phyloP scores from a whole-genome alignment of 2,888 invertebrate genomes.

The Drosophila aldrichi region DNA sequence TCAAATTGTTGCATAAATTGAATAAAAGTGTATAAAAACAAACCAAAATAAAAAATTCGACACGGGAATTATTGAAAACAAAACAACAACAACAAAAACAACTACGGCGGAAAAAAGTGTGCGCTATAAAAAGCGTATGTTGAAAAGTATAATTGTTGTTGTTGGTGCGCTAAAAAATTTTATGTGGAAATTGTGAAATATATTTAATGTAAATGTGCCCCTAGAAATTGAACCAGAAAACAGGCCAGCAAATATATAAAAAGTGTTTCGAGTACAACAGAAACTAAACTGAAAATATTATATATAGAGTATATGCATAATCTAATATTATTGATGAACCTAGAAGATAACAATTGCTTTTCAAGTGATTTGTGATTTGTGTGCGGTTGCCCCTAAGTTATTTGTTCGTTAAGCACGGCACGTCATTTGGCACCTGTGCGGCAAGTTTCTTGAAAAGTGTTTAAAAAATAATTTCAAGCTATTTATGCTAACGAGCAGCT shows the following conservation, averaged over 20 bases:
- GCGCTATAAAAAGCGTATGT: conserved; percentile 20
- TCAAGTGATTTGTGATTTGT: neutral
- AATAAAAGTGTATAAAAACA: conserved; percentile 43
- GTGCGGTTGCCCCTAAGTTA: conserved; percentile 25
- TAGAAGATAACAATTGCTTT: conserved; percentile 1
- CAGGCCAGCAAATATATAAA: conserved; percentile 11
- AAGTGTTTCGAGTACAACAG: conserved; percentile 1
- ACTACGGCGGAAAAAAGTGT: conserved; percentile 21
- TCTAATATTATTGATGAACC: conserved; percentile 6
- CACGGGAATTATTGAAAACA: conserved; percentile 54
- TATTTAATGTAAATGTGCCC: conserved; percentile 44
- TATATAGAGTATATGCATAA: neutral
- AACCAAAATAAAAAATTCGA: conserved; percentile 10
- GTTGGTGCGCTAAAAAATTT: conserved; percentile 34
- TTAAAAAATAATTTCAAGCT: conserved; percentile 50
- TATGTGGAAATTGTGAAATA: conserved; percentile 22
- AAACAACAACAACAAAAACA: conserved; percentile 47
- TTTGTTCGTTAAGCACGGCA: conserved; percentile 49
- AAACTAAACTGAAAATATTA: conserved; percentile 9
- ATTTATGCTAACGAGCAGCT: conserved; percentile 56
- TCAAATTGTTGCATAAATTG: conserved; percentile 41
- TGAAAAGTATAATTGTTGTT: conserved; percentile 35
- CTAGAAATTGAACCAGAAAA: conserved; percentile 33
- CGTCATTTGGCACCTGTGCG: conserved; percentile 77
- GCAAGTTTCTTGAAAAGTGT: conserved; percentile 59